Evolutionary conservation across 2,888 invertebrate species (phyloP), one percentile per base, ranked within the genome.

Genomic region (Dilophus febrilis): DNA sequence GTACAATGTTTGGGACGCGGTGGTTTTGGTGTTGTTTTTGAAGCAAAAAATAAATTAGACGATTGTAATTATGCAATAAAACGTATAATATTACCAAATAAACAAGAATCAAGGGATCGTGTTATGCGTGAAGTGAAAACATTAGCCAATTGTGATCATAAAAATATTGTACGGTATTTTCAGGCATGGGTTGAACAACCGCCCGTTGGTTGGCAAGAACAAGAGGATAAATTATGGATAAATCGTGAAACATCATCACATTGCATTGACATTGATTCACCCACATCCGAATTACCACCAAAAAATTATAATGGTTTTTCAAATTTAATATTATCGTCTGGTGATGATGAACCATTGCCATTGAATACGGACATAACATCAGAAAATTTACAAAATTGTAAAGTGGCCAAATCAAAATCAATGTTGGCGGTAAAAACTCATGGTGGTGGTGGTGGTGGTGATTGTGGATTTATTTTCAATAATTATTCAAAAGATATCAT

Each of bases 1-100:
- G 64, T 90, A 26, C 68, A 76, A 45, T 82, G 85, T 48, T 65
- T 91, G 13, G 91, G 91, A 0, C 74, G 73, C 49, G 97, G 97
- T 16, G 97, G 95, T 0, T 98, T 94, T 61, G 97, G 97, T 0
- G 80, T 95, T 3, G 97, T 98, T 0, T 95, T 95, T 58, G 86
- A 94, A 57, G 92, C 87, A 0, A 77, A 74, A 55, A 92, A 95
- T 58, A 88, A 86, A 58, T 77, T 94, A 41, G 97, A 98, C 56
- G 88, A 92, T 52, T 83, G 87, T 49, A 74, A 76, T 44, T 98
- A 97, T 62, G 97, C 97, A 6, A 80, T 98, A 1, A 98, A 98
- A 64, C 70, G 95, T 52, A 94, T 95, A 40, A 76, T 81, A 1
- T 61, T 97, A 41, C 86, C 91, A 2, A 79, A 74, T 56, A 87